These are phyloP conservation scores for Rhinogobio ventralis DNA, from an alignment of 2,797 vertebrate genomes.

Conservation along the genomic window DNA sequence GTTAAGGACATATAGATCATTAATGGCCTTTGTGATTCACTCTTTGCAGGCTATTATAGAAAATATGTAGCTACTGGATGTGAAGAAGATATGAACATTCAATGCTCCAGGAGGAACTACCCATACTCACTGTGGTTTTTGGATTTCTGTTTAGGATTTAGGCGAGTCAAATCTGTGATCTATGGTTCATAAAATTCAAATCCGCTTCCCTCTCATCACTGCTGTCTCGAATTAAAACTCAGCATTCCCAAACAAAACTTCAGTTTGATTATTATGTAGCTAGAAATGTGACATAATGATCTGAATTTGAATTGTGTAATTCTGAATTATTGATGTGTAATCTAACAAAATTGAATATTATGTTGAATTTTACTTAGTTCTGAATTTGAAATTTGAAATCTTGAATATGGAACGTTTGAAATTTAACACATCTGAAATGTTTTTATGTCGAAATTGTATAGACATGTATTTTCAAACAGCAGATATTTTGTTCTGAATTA, in stretches of 20 bases:
- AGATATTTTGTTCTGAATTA: too few species aligned
- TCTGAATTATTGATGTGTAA: too few species aligned
- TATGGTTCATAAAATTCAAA: slow-evolving; percentile 42
- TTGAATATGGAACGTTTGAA: too few species aligned
- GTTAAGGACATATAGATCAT: slow-evolving; percentile 8
- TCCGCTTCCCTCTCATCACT: slow-evolving; percentile 17
- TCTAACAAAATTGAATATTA: too few species aligned
- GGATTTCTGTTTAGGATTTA: slow-evolving; percentile 34
- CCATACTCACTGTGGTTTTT: not conserved
- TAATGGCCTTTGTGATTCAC: slow-evolving; percentile 8
- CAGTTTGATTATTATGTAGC: too few species aligned
- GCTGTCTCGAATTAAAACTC: slow-evolving; percentile 31
- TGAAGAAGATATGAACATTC: not conserved
- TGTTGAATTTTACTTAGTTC: too few species aligned
- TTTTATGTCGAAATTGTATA: too few species aligned
- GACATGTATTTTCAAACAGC: too few species aligned
- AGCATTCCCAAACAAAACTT: slow-evolving; percentile 24
- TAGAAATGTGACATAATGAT: too few species aligned
- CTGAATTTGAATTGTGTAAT: too few species aligned
- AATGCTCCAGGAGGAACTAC: slow-evolving; percentile 17
- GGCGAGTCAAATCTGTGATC: slow-evolving; percentile 28
- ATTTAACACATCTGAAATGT: too few species aligned
- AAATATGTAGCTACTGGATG: not conserved
- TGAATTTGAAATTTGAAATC: too few species aligned
- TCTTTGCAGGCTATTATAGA: slow-evolving; percentile 21